phyloP scores from a whole-genome alignment of 2,797 vertebrate species.

The Hydrolagus colliei region DNA sequence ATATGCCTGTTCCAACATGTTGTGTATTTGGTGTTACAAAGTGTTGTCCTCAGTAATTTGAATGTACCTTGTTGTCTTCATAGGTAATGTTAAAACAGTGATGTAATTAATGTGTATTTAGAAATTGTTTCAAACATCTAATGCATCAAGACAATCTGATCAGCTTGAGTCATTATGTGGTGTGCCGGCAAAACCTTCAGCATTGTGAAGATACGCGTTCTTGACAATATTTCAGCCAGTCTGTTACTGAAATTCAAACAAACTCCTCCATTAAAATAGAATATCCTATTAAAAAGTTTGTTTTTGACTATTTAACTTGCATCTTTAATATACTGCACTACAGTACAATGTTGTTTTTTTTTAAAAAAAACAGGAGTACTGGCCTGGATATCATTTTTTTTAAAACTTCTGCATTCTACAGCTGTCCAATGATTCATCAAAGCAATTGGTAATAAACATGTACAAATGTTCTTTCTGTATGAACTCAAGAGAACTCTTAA shows the following conservation, averaged over 20 bases:
- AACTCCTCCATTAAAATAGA: constrained; percentile 28
- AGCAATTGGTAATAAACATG: no score
- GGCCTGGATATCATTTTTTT: no score
- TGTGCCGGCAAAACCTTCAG: constrained; percentile 10
- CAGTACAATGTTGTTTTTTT: no score
- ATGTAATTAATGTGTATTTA: background rate
- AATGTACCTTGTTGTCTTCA: constrained; percentile 15
- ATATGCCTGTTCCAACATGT: constrained; percentile 17
- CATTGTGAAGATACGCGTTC: background rate
- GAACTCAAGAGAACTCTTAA: no score
- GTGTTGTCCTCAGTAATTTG: background rate
- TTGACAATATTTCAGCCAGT: background rate
- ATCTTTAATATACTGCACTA: no score
- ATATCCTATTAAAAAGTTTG: constrained; percentile 14
- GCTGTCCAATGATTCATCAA: no score
- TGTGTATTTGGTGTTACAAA: background rate
- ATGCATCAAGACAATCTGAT: constrained; percentile 18
- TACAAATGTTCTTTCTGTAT: no score
- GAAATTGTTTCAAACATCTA: constrained; percentile 4
- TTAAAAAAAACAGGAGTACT: no score
- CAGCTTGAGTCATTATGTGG: background rate
- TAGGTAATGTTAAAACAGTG: constrained; percentile 8
- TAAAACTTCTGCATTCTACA: no score
- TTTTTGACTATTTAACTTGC: no score
- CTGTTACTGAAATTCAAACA: background rate